These are phyloP conservation scores for Galerucella calmariensis DNA, from an alignment of 2,888 invertebrate genomes.

Conservation along the genomic window DNA sequence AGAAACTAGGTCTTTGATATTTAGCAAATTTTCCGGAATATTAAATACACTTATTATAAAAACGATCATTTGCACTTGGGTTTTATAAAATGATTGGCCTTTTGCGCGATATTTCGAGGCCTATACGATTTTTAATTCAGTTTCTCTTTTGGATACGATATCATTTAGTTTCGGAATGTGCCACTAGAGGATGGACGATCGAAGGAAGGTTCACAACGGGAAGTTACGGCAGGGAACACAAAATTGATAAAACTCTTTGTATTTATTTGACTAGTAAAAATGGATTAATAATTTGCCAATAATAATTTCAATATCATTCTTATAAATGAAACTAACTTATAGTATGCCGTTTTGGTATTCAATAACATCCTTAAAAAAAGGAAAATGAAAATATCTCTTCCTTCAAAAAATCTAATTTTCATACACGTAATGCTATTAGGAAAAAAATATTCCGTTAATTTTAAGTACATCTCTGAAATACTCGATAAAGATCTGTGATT, in stretches of 20 bases:
- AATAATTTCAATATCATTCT: too few relatives aligned
- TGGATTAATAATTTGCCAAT: too few relatives aligned
- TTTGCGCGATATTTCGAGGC: conserved; percentile 46
- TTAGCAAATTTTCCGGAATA: conserved; percentile 38
- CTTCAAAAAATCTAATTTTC: too few relatives aligned
- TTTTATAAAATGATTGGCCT: conserved; percentile 43
- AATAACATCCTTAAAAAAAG: too few relatives aligned
- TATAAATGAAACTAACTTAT: too few relatives aligned
- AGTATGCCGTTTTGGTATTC: too few relatives aligned
- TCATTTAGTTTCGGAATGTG: conserved; percentile 55
- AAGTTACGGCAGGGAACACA: conserved; percentile 43
- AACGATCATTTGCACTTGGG: conserved; percentile 34
- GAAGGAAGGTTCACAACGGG: conserved; percentile 53
- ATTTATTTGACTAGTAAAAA: background rate
- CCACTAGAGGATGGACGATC: conserved; percentile 52
- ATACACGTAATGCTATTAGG: too few relatives aligned
- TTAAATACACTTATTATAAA: conserved; percentile 24
- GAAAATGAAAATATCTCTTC: too few relatives aligned
- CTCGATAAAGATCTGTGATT: too few relatives aligned
- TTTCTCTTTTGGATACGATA: conserved; percentile 56
- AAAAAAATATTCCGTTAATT: too few relatives aligned
- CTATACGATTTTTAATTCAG: conserved; percentile 45
- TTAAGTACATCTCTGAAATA: too few relatives aligned
- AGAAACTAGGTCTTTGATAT: conserved; percentile 37
- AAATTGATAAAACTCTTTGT: background rate